A percentile compares a stretch with the other conserved stretches of the same genome.
These are phyloP conservation scores for Paramacrobiotus metropolitanus DNA, from an alignment of 1,140 invertebrate genomes.

Conservation along the genomic window DNA sequence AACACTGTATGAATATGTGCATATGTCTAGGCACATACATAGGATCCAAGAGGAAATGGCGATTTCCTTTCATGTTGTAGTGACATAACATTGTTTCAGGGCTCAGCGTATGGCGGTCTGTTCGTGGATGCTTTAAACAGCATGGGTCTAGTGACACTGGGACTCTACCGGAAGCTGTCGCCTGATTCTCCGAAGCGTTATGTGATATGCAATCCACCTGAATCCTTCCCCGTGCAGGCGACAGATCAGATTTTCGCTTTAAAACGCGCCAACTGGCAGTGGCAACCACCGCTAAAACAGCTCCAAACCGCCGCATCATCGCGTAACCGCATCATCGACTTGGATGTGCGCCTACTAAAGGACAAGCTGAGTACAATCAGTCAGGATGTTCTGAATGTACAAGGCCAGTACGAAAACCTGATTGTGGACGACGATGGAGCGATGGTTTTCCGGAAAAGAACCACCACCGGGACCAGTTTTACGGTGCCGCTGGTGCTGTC, in stretches of 20 bases:
- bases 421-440: no score
- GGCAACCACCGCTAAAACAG: not conserved
- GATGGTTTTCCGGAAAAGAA: no score
- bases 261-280: not conserved
- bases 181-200: not conserved
- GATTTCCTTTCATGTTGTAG: no score
- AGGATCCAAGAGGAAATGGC: no score
- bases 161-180: not conserved
- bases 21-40: no score
- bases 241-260: not conserved
- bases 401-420: not conserved
- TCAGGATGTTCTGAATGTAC: not conserved
- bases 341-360: no score
- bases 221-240: not conserved
- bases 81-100: no score
- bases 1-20: not conserved
- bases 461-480: not conserved
- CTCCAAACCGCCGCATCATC: not conserved
- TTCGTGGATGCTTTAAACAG: not conserved
- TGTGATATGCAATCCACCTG: not conserved
- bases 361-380: not conserved
- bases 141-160: not conserved
- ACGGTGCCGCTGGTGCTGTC: not conserved
- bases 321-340: no score
- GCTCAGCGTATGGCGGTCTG: not conserved